phyloP scores from a whole-genome alignment of 2,113 vertebrate genomes.

The Murina feae region DNA sequence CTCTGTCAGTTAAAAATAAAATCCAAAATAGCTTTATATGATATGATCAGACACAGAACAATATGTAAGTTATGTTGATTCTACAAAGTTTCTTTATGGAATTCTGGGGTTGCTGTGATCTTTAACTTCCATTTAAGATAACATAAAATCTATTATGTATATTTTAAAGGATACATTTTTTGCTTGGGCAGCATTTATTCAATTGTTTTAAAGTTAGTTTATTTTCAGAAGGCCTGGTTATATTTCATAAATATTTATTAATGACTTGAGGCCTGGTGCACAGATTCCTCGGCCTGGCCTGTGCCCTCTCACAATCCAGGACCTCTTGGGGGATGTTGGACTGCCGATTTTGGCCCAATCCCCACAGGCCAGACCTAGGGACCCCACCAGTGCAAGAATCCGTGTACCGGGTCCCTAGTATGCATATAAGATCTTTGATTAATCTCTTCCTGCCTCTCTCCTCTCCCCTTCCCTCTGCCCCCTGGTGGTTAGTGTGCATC shows the following conservation, averaged over 20 bases:
- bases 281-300: no score
- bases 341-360: no score
- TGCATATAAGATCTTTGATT: no score
- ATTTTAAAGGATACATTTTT: constrained; percentile 32
- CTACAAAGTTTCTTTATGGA: constrained; percentile 34
- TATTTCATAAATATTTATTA: constrained; percentile 23
- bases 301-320: no score
- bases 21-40: constrained; percentile 55
- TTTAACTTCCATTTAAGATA: constrained; percentile 20
- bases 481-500: no score
- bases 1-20: constrained; percentile 69
- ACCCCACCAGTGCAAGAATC: no score
- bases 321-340: no score
- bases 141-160: not conserved
- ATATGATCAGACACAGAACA: constrained; percentile 43
- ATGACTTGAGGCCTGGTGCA: not conserved
- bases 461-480: no score
- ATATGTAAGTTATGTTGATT: constrained; percentile 38
- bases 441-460: no score
- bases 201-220: constrained; percentile 5
- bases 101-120: constrained; percentile 14
- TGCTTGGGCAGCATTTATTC: not conserved
- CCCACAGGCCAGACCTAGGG: no score
- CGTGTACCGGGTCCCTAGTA: no score
- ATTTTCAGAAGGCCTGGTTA: not conserved